Evolutionary conservation across 2,888 invertebrate species (phyloP).

Genomic region (Andrena haemorrhoa): DNA sequence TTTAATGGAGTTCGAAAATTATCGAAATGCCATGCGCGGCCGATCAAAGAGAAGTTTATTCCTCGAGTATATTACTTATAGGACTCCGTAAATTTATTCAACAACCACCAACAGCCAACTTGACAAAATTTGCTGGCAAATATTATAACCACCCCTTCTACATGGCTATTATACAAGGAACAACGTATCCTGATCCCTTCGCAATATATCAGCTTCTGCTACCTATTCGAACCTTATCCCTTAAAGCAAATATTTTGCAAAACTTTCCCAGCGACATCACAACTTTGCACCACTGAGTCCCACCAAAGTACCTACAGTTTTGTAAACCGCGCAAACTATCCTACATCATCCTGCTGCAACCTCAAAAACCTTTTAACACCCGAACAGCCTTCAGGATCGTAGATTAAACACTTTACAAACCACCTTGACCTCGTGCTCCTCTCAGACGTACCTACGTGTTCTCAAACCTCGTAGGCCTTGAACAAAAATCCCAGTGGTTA

Average conservation of each 20-base stretch:
- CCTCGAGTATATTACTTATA: neutral
- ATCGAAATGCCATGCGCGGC: constrained; percentile 14
- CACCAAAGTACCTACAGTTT: constrained; percentile 7
- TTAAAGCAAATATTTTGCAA: neutral
- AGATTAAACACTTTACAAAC: neutral
- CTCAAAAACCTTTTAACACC: constrained; percentile 5
- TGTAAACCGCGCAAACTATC: constrained; percentile 7
- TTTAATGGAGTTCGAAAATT: constrained; percentile 31
- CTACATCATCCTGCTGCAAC: neutral
- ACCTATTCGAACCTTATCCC: neutral
- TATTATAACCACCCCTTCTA: neutral
- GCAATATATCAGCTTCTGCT: neutral
- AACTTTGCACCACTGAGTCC: neutral
- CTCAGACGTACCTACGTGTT: neutral
- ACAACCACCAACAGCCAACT: no score
- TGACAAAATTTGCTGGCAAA: neutral
- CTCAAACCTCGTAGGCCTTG: neutral
- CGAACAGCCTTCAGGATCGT: neutral
- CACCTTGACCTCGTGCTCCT: neutral
- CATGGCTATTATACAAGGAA: no score
- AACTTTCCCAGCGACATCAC: neutral
- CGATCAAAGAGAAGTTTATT: constrained; percentile 20
- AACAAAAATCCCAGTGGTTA: neutral
- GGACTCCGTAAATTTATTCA: neutral
- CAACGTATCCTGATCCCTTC: neutral